These are phyloP conservation scores for Stramonita haemastoma DNA, from an alignment of 2,888 invertebrate species.

Conservation along the genomic window DNA sequence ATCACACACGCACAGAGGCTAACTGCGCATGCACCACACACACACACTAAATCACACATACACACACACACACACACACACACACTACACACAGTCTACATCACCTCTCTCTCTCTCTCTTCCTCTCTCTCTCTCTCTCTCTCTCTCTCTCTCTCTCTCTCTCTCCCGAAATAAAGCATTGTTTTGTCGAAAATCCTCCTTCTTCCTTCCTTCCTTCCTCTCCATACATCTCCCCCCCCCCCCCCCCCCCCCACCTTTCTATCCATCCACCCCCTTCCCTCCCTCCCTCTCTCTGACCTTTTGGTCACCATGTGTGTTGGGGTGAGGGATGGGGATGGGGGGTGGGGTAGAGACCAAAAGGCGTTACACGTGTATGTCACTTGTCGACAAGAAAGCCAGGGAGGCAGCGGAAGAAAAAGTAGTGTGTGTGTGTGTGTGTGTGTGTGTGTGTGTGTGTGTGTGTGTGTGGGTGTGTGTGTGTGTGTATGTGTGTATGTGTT, in stretches of 20 bases:
- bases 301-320: not conserved
- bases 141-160: constrained; percentile 15
- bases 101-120: not conserved
- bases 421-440: constrained; percentile 25
- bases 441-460: constrained; percentile 13
- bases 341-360: not conserved
- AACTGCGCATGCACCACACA: too few species aligned
- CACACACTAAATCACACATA: too few species aligned
- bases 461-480: too few species aligned
- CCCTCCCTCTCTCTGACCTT: not conserved
- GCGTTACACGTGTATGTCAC: not conserved
- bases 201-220: not conserved
- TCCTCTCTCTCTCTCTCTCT: not conserved
- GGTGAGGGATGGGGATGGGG: not conserved
- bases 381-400: not conserved
- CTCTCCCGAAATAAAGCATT: not conserved
- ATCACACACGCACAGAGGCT: too few species aligned
- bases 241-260: not conserved
- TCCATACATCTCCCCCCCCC: not conserved
- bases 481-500: too few species aligned
- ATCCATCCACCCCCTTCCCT: not conserved
- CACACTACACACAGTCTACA: too few species aligned
- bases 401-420: not conserved
- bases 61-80: too few species aligned
- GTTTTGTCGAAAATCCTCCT: not conserved